phyloP scores from a whole-genome alignment of 2,888 invertebrate genomes.

The Epinotia brunnichana region DNA sequence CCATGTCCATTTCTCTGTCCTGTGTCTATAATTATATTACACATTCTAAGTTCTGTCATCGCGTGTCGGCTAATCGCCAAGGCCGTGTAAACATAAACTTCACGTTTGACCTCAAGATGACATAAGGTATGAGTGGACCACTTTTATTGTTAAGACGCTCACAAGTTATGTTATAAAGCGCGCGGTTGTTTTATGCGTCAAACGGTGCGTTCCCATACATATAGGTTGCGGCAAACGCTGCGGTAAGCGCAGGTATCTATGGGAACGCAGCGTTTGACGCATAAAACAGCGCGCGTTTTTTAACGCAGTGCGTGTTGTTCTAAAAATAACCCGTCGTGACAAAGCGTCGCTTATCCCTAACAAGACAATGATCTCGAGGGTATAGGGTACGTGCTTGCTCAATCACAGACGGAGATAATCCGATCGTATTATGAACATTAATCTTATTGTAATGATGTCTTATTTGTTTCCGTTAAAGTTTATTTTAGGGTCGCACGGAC shows the following conservation, averaged over 20 bases:
- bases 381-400: constrained; percentile 17
- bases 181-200: too few relatives aligned
- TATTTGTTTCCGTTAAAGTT: not conserved
- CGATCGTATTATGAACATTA: not conserved
- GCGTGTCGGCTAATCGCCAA: not conserved
- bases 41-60: not conserved
- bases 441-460: constrained; percentile 5
- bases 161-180: not conserved
- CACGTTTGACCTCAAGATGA: not conserved
- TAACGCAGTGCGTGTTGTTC: constrained; percentile 4
- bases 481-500: not conserved
- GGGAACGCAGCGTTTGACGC: too few relatives aligned
- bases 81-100: not conserved
- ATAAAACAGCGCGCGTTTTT: constrained; percentile 26
- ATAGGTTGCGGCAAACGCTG: too few relatives aligned
- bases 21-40: not conserved
- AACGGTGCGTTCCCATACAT: too few relatives aligned
- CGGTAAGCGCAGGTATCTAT: too few relatives aligned
- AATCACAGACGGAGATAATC: constrained; percentile 18
- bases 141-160: not conserved
- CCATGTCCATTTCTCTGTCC: not conserved
- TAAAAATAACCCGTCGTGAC: constrained; percentile 47
- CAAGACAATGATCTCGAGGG: constrained; percentile 50
- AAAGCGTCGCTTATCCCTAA: constrained; percentile 51
- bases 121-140: not conserved